A percentile compares a stretch with the other conserved stretches of the same genome.
phyloP scores from a whole-genome alignment of 2,888 invertebrate genomes.

The Drosophila niveifrons region DNA sequence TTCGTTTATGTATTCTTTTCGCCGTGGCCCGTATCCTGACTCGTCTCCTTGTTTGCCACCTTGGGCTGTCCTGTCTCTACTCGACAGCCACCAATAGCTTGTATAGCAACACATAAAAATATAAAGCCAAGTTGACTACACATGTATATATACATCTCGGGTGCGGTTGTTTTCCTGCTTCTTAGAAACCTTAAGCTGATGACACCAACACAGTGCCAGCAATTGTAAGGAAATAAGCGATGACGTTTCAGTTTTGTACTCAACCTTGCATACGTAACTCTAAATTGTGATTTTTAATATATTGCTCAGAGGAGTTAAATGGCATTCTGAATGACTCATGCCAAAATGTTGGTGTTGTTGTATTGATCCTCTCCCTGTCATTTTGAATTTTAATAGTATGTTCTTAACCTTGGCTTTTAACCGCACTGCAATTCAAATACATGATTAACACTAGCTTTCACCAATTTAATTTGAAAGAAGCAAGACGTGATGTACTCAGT shows the following conservation, averaged over 20 bases:
- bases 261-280: neutral
- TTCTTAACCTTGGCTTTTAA: neutral
- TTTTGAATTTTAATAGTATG: no score
- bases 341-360: no score
- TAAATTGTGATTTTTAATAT: neutral
- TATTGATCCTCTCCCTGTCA: no score
- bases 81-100: constrained; percentile 34
- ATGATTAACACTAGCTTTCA: neutral
- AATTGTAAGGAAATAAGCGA: constrained; percentile 58
- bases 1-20: constrained; percentile 7
- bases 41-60: neutral
- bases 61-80: neutral
- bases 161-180: constrained; percentile 19
- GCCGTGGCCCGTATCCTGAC: no score
- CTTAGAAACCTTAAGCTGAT: constrained; percentile 68
- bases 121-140: constrained; percentile 62
- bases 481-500: neutral
- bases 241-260: constrained; percentile 2
- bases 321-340: no score
- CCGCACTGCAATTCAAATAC: neutral
- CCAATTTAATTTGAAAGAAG: neutral
- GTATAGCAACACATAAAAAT: constrained; percentile 68
- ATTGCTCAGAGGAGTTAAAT: no score
- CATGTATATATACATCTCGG: constrained; percentile 27
- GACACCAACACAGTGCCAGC: constrained; percentile 52